phyloP scores from a whole-genome alignment of 2,888 invertebrate genomes.

The Sylvicola cinctus region DNA sequence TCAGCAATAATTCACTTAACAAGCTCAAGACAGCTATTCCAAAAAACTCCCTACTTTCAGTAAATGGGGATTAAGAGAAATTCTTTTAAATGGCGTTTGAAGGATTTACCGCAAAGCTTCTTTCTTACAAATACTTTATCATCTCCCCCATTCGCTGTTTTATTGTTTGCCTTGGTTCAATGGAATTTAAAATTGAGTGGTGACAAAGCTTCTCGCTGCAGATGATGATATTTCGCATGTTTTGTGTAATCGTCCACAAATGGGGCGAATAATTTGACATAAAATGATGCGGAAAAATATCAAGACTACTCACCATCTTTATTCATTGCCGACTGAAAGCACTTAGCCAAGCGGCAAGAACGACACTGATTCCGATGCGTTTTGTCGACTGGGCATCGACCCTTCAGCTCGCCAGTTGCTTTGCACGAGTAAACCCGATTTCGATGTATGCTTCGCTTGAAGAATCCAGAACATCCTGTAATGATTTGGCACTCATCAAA shows the following conservation, averaged over 20 bases:
- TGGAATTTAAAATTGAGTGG: no score
- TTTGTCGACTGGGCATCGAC: conserved; percentile 89
- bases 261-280: no score
- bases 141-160: no score
- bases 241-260: no score
- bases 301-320: conserved; percentile 79
- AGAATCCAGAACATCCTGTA: conserved; percentile 83
- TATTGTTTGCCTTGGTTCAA: no score
- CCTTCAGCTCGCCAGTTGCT: conserved; percentile 80
- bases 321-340: conserved; percentile 93
- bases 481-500: background rate
- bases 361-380: conserved; percentile 93
- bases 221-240: no score
- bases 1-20: no score
- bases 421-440: conserved; percentile 95
- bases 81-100: conserved; percentile 3
- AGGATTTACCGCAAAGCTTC: no score
- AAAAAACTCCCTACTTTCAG: conserved; percentile 3
- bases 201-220: no score
- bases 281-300: no score
- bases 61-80: conserved; percentile 1
- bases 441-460: conserved; percentile 88
- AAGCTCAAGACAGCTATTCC: no score
- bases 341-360: conserved; percentile 84
- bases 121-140: no score